Evolutionary conservation across 2,888 invertebrate genomes (phyloP), one percentile per base, ranked within the genome.

Genomic region (Orthosia gothica): DNA sequence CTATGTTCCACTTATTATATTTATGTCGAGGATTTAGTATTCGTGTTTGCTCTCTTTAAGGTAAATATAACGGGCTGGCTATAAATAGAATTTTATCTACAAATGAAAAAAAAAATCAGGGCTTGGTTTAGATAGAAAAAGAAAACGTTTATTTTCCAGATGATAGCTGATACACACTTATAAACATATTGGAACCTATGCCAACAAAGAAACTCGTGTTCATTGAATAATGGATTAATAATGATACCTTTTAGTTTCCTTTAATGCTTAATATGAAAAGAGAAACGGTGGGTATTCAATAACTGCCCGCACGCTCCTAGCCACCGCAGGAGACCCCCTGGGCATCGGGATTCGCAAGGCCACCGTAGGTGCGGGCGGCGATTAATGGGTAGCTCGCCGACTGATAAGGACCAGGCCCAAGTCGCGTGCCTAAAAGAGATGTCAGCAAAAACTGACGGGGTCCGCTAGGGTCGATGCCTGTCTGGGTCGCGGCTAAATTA

Each of bases 1-100:
- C 62, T 15, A 82, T 63, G 50, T 66, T 75, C 23, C 49, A 62
- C 20, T 54, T 65, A 40, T 76, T 65, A 62, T 57, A 63, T 65
- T 65, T 57, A 63, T 49, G 20, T 15, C 12, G 15, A 32, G 23
- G 47, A 61, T 61, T 69, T 62, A 20, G 32, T 76, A 59, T 75
- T 50, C 49, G n/a, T 74, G 23, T 75, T 76, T 81, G 40, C 57
- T 47, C 40, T 47, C 13, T 32, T 23, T 40, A n/a, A 26, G 26
- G 26, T 26, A 45, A 62, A 69, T 55, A 57, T 1, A 40, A 78
- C 9, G 16, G 54, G 16, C 18, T 12, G 23, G 9, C n/a, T 45
- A 18, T 20, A 45, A 75, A 74, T 20, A 45, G 16, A n/a, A 26
- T 5, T 62, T 72, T 1, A 15, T 26, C 7, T 70, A 47, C 18